phyloP scores from a whole-genome alignment of 2,113 vertebrate species.

The Antennarius striatus region DNA sequence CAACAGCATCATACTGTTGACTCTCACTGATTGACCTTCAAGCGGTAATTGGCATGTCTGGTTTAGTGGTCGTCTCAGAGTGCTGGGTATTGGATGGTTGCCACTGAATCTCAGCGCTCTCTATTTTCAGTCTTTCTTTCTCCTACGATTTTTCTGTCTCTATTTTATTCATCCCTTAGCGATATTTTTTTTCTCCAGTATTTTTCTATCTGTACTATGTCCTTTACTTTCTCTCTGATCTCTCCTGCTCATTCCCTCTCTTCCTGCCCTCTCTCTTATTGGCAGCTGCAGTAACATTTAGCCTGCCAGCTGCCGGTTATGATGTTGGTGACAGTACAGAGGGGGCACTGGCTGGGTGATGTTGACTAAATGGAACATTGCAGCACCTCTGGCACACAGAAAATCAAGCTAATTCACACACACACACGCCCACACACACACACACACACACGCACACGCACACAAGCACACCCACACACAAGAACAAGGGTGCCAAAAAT shows the following conservation, averaged over 20 bases:
- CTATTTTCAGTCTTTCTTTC: background rate
- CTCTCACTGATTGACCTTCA: constrained; percentile 66
- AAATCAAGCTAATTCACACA: background rate
- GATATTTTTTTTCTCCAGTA: background rate
- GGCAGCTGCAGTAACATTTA: constrained; percentile 53
- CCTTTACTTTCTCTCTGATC: constrained; percentile 7
- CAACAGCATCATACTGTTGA: constrained; percentile 54
- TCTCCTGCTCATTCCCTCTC: background rate
- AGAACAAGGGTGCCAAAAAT: constrained; percentile 30
- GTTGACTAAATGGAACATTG: constrained; percentile 61
- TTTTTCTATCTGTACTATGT: background rate
- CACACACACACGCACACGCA: constrained; percentile 5
- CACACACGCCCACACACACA: background rate
- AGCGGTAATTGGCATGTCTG: constrained; percentile 51
- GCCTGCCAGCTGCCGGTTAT: constrained; percentile 62
- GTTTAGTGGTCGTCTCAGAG: constrained; percentile 40
- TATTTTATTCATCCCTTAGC: background rate
- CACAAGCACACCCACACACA: background rate
- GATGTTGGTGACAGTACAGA: constrained; percentile 49
- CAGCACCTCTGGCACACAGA: constrained; percentile 49
- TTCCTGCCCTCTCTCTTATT: constrained; percentile 7
- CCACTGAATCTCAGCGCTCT: constrained; percentile 32
- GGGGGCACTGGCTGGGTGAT: constrained; percentile 51
- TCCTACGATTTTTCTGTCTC: background rate
- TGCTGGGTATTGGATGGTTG: constrained; percentile 37